phyloP scores from a whole-genome alignment of 2,113 vertebrate genomes.

The Archilochus colubris region DNA sequence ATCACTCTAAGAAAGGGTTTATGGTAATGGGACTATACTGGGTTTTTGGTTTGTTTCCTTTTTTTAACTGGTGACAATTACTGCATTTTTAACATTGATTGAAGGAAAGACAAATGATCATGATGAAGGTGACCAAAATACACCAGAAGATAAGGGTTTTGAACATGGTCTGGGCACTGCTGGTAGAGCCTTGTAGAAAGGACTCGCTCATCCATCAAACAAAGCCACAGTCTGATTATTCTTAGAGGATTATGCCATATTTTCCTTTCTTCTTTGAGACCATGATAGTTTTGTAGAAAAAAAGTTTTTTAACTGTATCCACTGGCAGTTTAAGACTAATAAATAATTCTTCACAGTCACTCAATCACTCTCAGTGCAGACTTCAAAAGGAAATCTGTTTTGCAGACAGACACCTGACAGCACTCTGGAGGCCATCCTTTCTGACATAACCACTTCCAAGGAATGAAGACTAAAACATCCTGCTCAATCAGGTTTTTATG shows the following conservation, averaged over 20 bases:
- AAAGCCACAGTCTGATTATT: background rate
- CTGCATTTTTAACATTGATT: background rate
- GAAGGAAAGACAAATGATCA: background rate
- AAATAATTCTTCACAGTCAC: conserved; percentile 57
- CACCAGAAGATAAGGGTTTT: background rate
- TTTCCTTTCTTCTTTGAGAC: background rate
- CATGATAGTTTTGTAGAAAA: background rate
- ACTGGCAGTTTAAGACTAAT: conserved; percentile 41
- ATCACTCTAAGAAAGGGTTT: background rate
- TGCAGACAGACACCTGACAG: conserved; percentile 39
- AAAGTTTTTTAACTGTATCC: conserved; percentile 39
- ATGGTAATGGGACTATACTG: background rate
- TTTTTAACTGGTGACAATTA: background rate
- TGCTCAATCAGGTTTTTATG: background rate
- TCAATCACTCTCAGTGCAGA: conserved; percentile 30
- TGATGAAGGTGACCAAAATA: background rate
- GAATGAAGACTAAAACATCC: background rate
- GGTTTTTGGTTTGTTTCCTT: background rate
- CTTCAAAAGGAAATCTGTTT: conserved; percentile 54
- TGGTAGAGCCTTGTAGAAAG: background rate
- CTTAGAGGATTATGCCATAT: background rate
- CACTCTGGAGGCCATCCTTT: background rate
- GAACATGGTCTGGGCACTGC: background rate
- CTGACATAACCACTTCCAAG: background rate
- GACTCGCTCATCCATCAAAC: background rate